A percentile compares a stretch with the other conserved stretches of the same genome.
These are phyloP conservation scores for Aphelenchoides fujianensis DNA, from an alignment of 1,140 invertebrate genomes.

Conservation along the genomic window DNA sequence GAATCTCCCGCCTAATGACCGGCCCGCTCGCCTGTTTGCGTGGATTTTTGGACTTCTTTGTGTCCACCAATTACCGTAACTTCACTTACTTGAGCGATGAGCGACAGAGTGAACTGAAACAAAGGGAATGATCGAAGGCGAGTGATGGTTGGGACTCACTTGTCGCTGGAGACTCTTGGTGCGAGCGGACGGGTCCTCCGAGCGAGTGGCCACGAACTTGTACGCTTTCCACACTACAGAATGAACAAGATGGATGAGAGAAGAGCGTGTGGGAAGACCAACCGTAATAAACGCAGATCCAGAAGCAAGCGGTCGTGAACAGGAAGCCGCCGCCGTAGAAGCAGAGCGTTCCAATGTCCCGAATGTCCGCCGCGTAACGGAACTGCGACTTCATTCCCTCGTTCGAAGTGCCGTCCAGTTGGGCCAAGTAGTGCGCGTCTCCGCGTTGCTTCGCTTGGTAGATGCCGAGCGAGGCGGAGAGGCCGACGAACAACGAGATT, in stretches of 20 bases:
- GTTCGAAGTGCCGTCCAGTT: constrained; percentile 9
- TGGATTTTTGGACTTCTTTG: too few relatives aligned
- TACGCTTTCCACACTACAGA: constrained; percentile 7
- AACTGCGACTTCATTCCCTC: background rate
- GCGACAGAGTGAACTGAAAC: background rate
- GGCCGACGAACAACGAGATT: background rate
- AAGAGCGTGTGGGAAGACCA: too few relatives aligned
- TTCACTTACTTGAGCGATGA: constrained; percentile 2
- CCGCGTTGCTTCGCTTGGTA: constrained; percentile 10
- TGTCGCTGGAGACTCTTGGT: background rate
- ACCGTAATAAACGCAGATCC: constrained; percentile 9
- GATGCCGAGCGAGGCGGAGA: background rate
- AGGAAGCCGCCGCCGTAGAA: constrained; percentile 12
- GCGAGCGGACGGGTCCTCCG: background rate
- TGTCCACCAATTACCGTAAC: too few relatives aligned
- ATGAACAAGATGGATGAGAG: too few relatives aligned
- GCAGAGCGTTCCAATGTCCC: constrained; percentile 3
- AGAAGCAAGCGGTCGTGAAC: constrained; percentile 11
- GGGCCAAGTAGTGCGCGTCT: background rate
- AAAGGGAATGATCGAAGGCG: background rate
- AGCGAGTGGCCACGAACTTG: background rate
- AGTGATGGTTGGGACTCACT: too few relatives aligned
- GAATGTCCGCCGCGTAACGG: background rate
- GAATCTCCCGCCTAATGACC: too few relatives aligned
- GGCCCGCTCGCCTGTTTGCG: too few relatives aligned